phyloP scores from a whole-genome alignment of 2,113 vertebrate genomes.

The Bufo bufo region DNA sequence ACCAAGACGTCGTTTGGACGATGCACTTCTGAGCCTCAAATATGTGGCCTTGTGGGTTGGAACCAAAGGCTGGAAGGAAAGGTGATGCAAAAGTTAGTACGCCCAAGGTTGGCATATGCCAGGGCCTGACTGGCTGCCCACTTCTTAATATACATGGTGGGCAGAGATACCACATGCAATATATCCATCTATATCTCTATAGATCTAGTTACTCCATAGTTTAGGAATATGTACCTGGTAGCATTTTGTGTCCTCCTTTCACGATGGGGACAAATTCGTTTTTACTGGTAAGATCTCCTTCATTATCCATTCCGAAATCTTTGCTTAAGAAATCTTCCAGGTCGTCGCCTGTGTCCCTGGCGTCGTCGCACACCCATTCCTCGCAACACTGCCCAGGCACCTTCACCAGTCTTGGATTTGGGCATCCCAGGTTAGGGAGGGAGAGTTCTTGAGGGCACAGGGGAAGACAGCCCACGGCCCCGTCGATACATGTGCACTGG shows the following conservation, averaged over 20 bases:
- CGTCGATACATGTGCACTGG: conserved; percentile 98
- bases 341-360: conserved; percentile 74
- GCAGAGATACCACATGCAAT: no score
- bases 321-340: conserved; percentile 80
- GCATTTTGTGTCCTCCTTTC: conserved; percentile 84
- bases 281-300: conserved; percentile 87
- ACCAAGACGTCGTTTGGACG: conserved; percentile 95
- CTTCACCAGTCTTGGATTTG: conserved; percentile 92
- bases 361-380: conserved; percentile 90
- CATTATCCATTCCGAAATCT: conserved; percentile 74
- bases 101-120: neutral
- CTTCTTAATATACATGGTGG: neutral
- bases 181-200: no score
- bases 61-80: conserved; percentile 72
- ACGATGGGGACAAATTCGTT: conserved; percentile 89
- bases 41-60: conserved; percentile 76
- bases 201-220: neutral
- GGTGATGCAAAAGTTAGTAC: conserved; percentile 23
- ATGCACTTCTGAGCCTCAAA: conserved; percentile 91
- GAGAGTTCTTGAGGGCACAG: conserved; percentile 96
- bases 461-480: conserved; percentile 93
- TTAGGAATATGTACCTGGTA: conserved; percentile 82
- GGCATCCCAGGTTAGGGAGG: conserved; percentile 91
- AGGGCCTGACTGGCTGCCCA: neutral
- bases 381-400: conserved; percentile 95